phyloP scores from a whole-genome alignment of 1,140 invertebrate genomes.

The Gonatopus flavifemur region DNA sequence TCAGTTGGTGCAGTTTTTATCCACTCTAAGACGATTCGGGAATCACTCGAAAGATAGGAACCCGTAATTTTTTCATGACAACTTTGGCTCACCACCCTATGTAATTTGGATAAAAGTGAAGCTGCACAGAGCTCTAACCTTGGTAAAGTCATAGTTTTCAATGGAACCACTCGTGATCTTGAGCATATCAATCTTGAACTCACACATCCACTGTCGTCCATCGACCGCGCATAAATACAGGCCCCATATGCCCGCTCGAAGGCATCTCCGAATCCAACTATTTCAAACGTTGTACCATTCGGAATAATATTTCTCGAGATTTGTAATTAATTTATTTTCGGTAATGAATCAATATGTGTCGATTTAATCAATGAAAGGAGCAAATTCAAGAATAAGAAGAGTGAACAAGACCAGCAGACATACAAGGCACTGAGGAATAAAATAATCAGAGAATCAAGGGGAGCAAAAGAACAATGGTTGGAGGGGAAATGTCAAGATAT shows the following conservation, averaged over 20 bases:
- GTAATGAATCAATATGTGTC: too few relatives aligned
- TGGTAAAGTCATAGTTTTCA: constrained; percentile 41
- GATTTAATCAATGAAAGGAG: too few relatives aligned
- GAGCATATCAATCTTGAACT: constrained; percentile 9
- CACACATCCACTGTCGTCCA: background rate
- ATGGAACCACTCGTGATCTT: constrained; percentile 45
- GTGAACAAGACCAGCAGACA: too few relatives aligned
- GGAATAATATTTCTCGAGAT: too few relatives aligned
- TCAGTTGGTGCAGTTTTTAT: background rate
- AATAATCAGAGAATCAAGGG: too few relatives aligned
- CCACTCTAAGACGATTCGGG: background rate
- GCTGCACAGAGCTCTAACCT: constrained; percentile 49
- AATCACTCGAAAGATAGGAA: background rate
- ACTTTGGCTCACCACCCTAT: background rate
- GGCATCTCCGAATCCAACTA: background rate
- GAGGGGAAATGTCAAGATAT: too few relatives aligned
- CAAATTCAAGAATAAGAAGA: too few relatives aligned
- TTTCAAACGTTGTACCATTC: too few relatives aligned
- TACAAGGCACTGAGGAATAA: too few relatives aligned
- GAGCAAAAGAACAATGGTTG: too few relatives aligned
- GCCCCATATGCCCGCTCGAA: background rate
- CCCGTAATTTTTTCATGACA: background rate
- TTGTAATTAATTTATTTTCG: too few relatives aligned
- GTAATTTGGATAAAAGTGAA: constrained; percentile 19
- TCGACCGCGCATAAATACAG: background rate